These are phyloP conservation scores for Drosophila mulleri DNA, from an alignment of 2,888 invertebrate species.

Conservation along the genomic window DNA sequence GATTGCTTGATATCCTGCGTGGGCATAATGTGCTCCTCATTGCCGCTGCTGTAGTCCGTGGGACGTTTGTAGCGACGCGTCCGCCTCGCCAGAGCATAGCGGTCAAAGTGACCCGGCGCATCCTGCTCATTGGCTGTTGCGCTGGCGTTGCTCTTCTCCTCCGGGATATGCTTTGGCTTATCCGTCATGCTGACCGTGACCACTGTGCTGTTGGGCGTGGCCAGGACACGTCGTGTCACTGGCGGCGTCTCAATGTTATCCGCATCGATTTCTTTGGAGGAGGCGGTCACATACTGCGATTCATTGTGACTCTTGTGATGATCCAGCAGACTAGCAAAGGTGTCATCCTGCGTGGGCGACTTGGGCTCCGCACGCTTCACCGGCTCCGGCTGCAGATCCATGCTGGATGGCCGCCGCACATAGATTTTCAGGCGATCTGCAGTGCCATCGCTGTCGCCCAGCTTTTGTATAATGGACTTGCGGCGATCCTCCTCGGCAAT, in stretches of 20 bases:
- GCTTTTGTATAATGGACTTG: conserved; percentile 86
- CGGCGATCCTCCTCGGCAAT: conserved; percentile 88
- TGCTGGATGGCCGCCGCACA: conserved; percentile 86
- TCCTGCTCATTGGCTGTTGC: conserved; percentile 80
- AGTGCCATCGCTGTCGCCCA: conserved; percentile 86
- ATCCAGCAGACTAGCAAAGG: conserved; percentile 71
- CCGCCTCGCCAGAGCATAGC: conserved; percentile 92
- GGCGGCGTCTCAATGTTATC: conserved; percentile 97
- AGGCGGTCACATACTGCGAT: conserved; percentile 63
- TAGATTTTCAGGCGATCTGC: conserved; percentile 87
- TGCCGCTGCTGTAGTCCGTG: conserved; percentile 87
- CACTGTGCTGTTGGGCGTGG: conserved; percentile 75
- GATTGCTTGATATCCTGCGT: conserved; percentile 74
- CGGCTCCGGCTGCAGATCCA: conserved; percentile 45
- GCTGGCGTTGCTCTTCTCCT: conserved; percentile 24
- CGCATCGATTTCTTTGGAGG: conserved; percentile 93
- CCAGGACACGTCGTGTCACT: conserved; percentile 88
- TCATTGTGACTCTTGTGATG: conserved; percentile 80
- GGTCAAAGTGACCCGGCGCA: conserved; percentile 91
- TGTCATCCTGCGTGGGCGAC: conserved; percentile 63
- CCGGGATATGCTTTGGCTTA: conserved; percentile 56
- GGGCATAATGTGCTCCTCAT: conserved; percentile 86
- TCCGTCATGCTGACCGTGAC: conserved; percentile 74
- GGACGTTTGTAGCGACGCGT: conserved; percentile 92
- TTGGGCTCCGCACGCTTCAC: conserved; percentile 36